Base-by-base conservation (phyloP, 2,113 vertebrate species). In the Scortum barcoo region DNA sequence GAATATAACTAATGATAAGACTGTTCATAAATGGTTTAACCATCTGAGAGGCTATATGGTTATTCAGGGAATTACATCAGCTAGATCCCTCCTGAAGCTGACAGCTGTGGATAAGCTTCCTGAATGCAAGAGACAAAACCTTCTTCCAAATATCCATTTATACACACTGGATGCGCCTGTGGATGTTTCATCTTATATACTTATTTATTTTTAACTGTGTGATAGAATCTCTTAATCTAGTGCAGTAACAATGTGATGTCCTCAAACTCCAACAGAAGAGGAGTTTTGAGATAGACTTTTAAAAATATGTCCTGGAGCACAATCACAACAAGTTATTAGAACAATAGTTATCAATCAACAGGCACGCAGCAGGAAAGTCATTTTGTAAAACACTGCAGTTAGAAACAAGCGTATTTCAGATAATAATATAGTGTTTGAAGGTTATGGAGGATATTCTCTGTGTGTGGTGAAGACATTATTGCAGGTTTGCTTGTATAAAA, bases 21-120 rank as follows among this genome's bases (percentile, higher is more conserved):
- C n/a, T n/a, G n/a, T n/a, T 61, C 28, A 20, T 17, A 11, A 50
- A 14, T 4, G 20, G 7, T 85, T 38, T n/a, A 74, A 16, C 26
- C 7, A 2, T 33, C 3, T 13, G 36, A 46, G 12, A 69, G 22
- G 40, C 30, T 72, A n/a, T 3, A 36, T 19, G n/a, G 50, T 54
- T 20, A 7, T 75, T 83, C 44, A 26, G 76, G 40, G 65, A 53
- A 33, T 77, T 14, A 19, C 11, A 40, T 2, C 22, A 63, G 30
- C 44, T 26, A n/a, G 50, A 62, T 51, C 20, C 30, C 42, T 65
- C 4, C 46, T 50, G 57, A 74, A 8, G 38, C 56, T 33, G 28
- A 73, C 26, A 14, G 33, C 24, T 57, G 6, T 61, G 42, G 28
- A 51, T 38, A 50, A 38, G 3, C 44, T 69, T 26, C 16, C 16